A percentile compares a stretch with the other conserved stretches of the same genome.
Conservation (phyloP, 2,888 invertebrate genomes). For the Heteromurus nitidus region DNA sequence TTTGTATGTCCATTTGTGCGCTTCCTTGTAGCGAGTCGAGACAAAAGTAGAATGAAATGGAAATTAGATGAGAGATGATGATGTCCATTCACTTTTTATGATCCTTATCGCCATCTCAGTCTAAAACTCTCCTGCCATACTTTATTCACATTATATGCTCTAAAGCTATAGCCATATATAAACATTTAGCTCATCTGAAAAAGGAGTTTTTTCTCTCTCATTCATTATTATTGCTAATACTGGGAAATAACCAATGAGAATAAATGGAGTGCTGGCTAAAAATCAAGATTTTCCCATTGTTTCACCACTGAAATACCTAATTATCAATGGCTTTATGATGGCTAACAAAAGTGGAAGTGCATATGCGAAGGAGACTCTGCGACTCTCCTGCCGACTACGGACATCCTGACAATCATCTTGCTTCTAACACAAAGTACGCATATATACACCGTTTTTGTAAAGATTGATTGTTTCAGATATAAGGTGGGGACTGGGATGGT, state of each 20-base stretch:
- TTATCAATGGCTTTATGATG: constrained; percentile 26
- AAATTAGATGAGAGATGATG: constrained; percentile 28
- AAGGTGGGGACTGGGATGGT: background rate
- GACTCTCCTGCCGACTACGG: background rate
- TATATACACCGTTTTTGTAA: background rate
- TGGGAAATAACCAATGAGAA: constrained; percentile 52
- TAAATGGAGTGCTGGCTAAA: constrained; percentile 29
- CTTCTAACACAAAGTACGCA: no score
- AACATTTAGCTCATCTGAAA: background rate
- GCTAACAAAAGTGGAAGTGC: background rate
- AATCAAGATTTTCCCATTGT: constrained; percentile 56
- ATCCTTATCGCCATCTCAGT: constrained; percentile 9
- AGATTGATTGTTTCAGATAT: background rate
- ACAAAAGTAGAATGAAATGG: constrained; percentile 16
- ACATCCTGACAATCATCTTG: constrained; percentile 10
- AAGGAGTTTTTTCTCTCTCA: background rate
- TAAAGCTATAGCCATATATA: background rate
- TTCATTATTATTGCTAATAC: constrained; percentile 13
- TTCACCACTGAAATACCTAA: constrained; percentile 31
- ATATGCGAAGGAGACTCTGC: background rate
- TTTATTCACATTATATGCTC: background rate
- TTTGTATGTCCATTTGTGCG: background rate
- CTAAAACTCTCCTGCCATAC: background rate
- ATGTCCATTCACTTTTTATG: constrained; percentile 28
- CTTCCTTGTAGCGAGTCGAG: background rate